Conservation (phyloP, 1,140 invertebrate species). For the Neodiprion pinetum region DNA sequence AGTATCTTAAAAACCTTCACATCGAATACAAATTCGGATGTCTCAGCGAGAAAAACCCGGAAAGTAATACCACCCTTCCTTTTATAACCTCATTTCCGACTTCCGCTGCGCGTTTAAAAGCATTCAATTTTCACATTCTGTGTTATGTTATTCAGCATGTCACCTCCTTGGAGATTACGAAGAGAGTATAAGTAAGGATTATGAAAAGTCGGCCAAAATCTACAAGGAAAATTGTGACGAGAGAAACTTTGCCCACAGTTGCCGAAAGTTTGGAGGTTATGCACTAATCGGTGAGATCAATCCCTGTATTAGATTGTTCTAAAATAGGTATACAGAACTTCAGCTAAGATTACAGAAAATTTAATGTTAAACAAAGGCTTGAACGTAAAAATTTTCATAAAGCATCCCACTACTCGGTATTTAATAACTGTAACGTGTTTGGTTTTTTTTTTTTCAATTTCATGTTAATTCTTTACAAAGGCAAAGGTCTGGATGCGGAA, state of each 20-base stretch:
- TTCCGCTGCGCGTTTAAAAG: slow-evolving; percentile 20
- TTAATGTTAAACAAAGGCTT: too few relatives aligned
- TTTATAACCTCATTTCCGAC: slow-evolving; percentile 20
- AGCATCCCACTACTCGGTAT: background rate
- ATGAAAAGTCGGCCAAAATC: slow-evolving; percentile 76
- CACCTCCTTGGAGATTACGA: slow-evolving; percentile 89
- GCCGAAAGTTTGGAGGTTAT: slow-evolving; percentile 84
- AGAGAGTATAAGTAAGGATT: slow-evolving; percentile 82
- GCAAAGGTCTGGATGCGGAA: slow-evolving; percentile 40
- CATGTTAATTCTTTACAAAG: slow-evolving; percentile 32
- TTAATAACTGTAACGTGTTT: background rate
- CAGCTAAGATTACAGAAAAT: too few relatives aligned
- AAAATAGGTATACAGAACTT: background rate
- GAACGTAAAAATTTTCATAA: too few relatives aligned
- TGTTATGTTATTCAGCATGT: slow-evolving; percentile 73
- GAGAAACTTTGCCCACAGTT: slow-evolving; percentile 81
- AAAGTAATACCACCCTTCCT: slow-evolving; percentile 65
- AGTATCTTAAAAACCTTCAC: slow-evolving; percentile 88
- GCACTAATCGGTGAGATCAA: slow-evolving; percentile 66
- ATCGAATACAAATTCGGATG: slow-evolving; percentile 93
- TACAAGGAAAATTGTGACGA: slow-evolving; percentile 88
- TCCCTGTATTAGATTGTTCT: background rate
- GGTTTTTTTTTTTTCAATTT: background rate
- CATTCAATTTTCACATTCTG: slow-evolving; percentile 17
- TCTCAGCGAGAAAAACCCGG: slow-evolving; percentile 80